Base-by-base conservation (phyloP, 2,888 invertebrate genomes). In the Drosophila silvestris region DNA sequence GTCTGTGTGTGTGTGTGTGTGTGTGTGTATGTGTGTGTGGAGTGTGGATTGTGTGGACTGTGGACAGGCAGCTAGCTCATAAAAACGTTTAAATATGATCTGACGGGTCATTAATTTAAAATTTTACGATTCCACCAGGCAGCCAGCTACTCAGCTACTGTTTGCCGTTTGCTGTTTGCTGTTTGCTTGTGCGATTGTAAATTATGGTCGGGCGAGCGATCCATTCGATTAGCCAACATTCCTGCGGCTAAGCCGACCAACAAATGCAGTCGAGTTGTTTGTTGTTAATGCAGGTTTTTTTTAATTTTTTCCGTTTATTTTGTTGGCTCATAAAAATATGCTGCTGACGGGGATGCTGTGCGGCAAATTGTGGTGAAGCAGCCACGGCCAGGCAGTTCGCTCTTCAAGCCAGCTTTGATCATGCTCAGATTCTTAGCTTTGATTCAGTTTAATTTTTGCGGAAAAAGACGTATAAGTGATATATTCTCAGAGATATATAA, bases 31-130 rank as follows among this genome's bases (percentile, higher is more conserved):
- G n/a, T n/a, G 10, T 39, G 39, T n/a, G 19, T 37, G 37, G 22
- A 44, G 12, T 12, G 44, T 44, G 44, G 44, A 44, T 44, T 44
- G 44, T 44, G 47, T 47, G 47, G 47, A 47, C 28, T 22, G 44
- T 74, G 73, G 73, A 37, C 47, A 54, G 54, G 32, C 52, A 75
- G 80, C 26, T 47, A 47, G 47, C 47, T 90, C 91, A 83, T 91
- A 91, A 92, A 92, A 91, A 90, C 85, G 85, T 85, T 91, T 91
- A 91, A 91, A 91, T 92, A 91, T 91, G 90, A 92, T 92, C 89
- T 85, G 91, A 92, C 89, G 90, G 89, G 90, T 85, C 92, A 91
- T 91, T 92, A 92, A 91, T 92, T 91, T 86, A 71, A 91, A 89
- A 83, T 88, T 92, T 92, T 91, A 91, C 81, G 92, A 90, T 77